Percentiles rank a stretch among this genome's conserved stretches.
Conservation (phyloP, 2,888 invertebrate species). For the Dynastes tityus region DNA sequence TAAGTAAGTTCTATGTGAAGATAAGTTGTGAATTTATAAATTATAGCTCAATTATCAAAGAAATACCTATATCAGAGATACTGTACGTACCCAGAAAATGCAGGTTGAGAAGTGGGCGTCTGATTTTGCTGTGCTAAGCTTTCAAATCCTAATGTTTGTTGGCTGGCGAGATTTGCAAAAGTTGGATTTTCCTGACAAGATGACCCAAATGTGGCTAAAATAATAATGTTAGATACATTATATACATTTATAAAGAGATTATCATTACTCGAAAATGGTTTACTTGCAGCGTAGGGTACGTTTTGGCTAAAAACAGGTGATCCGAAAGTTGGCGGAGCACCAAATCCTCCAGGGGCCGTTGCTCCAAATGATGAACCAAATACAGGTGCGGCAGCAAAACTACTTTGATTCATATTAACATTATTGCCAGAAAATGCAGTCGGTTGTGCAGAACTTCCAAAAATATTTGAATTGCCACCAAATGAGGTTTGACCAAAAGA, state of each 20-base stretch:
- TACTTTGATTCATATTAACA: constrained; percentile 36
- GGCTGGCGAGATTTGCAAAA: constrained; percentile 77
- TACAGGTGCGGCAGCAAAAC: constrained; percentile 51
- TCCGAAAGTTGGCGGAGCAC: constrained; percentile 69
- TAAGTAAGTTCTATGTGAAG: too few relatives aligned
- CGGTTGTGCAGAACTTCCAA: constrained; percentile 45
- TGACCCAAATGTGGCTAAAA: constrained; percentile 70
- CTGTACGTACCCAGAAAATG: constrained; percentile 65
- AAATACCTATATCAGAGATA: constrained; percentile 23
- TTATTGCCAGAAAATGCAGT: constrained; percentile 49
- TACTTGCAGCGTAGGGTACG: constrained; percentile 2
- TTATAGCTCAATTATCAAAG: too few relatives aligned
- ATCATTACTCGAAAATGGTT: constrained; percentile 35
- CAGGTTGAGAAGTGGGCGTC: constrained; percentile 64
- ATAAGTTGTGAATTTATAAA: too few relatives aligned
- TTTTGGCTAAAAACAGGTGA: constrained; percentile 70
- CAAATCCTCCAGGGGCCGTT: constrained; percentile 64
- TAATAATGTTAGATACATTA: not conserved
- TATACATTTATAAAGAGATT: not conserved
- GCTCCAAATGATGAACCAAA: constrained; percentile 57
- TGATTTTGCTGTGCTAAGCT: constrained; percentile 75
- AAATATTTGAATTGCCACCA: constrained; percentile 34
- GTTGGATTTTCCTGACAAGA: constrained; percentile 73
- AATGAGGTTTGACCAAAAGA: constrained; percentile 45
- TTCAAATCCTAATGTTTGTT: constrained; percentile 78